Conservation (phyloP, 2,888 invertebrate genomes). For the Pristionchus japonicus region DNA sequence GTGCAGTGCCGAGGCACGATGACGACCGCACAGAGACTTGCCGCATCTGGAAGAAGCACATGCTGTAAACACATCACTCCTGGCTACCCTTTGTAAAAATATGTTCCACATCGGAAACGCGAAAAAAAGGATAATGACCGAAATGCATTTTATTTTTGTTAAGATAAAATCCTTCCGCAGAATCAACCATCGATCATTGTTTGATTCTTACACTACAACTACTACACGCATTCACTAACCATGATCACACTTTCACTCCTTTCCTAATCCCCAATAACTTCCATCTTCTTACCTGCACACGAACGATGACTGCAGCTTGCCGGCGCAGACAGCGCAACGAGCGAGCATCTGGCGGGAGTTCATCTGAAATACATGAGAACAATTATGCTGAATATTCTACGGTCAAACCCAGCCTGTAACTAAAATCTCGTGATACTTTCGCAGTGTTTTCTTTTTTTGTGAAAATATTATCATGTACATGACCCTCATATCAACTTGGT, state of each 20-base stretch:
- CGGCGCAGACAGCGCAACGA: constrained; percentile 55
- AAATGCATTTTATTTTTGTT: neutral
- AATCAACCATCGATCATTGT: neutral
- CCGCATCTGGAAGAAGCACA: constrained; percentile 50
- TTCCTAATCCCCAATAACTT: too few species aligned
- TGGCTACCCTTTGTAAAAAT: neutral
- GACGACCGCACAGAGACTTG: constrained; percentile 53
- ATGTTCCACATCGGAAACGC: neutral
- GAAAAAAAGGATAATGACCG: neutral
- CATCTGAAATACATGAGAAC: neutral
- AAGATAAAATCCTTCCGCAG: too few species aligned
- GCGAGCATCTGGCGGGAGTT: neutral
- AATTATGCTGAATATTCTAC: too few species aligned
- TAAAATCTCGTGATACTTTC: too few species aligned
- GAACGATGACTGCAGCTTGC: constrained; percentile 48
- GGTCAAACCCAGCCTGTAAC: too few species aligned
- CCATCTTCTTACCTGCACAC: constrained; percentile 51
- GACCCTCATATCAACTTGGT: neutral
- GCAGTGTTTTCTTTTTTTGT: too few species aligned
- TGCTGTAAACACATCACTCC: neutral
- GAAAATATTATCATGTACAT: too few species aligned
- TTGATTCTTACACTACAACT: neutral
- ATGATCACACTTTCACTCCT: neutral
- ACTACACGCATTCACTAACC: neutral
- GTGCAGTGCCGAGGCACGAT: constrained; percentile 50